Percentiles rank a stretch among this genome's conserved stretches.
phyloP scores from a whole-genome alignment of 2,888 invertebrate species.

The Listrodromus nycthemerus region DNA sequence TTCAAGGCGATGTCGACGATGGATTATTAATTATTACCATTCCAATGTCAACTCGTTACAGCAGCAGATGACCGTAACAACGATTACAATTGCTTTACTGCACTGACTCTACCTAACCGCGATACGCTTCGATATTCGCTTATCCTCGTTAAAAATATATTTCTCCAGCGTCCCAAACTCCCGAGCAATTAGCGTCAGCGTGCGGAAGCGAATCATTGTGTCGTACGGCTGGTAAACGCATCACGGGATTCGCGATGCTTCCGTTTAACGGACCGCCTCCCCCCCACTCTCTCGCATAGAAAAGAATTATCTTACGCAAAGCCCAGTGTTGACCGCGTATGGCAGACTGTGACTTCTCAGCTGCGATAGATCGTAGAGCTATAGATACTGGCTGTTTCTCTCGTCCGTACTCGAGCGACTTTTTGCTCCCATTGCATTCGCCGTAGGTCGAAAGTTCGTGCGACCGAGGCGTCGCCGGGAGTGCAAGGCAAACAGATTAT shows the following conservation, averaged over 20 bases:
- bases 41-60: conserved; percentile 10
- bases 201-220: not conserved
- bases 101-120: not conserved
- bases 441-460: conserved; percentile 82
- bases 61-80: not conserved
- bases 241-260: not conserved
- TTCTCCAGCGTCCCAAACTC: not conserved
- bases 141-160: not conserved
- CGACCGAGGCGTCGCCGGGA: conserved; percentile 71
- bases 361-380: conserved; percentile 48
- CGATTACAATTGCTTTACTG: not conserved
- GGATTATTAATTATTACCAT: conserved; percentile 15
- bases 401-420: conserved; percentile 57
- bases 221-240: conserved; percentile 5
- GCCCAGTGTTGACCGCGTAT: conserved; percentile 18
- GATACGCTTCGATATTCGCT: not conserved
- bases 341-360: conserved; percentile 24
- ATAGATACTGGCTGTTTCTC: conserved; percentile 28
- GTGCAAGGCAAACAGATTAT: conserved; percentile 73
- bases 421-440: conserved; percentile 79
- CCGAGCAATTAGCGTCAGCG: not conserved
- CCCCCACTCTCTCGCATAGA: too few relatives aligned
- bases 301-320: not conserved
- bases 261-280: not conserved
- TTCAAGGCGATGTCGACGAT: conserved; percentile 46